These are phyloP conservation scores for Catamblyrhynchus diadema DNA, from an alignment of 2,797 vertebrate species.

Conservation along the genomic window DNA sequence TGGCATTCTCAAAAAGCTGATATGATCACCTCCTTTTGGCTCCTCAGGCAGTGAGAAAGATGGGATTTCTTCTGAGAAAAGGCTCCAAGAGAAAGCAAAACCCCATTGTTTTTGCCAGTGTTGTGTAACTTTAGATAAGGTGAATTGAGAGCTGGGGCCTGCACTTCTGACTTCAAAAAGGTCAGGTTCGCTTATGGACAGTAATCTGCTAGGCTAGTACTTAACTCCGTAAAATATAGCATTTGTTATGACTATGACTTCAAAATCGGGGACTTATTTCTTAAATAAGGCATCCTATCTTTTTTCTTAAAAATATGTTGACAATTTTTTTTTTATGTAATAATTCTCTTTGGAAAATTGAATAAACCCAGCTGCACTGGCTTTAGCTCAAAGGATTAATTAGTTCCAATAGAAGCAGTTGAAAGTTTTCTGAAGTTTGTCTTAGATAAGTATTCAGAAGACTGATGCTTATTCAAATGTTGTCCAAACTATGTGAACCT, in stretches of 20 bases:
- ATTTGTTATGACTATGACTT: no score
- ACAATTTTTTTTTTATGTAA: not conserved
- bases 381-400: conserved; percentile 21
- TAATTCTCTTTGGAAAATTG: not conserved
- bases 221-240: not conserved
- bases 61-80: not conserved
- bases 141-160: not conserved
- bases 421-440: not conserved
- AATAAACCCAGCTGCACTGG: not conserved
- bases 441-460: conserved; percentile 18
- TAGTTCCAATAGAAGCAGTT: not conserved
- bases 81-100: not conserved
- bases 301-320: not conserved
- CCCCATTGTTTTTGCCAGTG: not conserved
- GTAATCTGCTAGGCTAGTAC: not conserved
- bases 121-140: not conserved
- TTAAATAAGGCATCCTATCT: not conserved
- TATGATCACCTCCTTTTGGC: not conserved
- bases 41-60: not conserved
- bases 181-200: not conserved
- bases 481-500: conserved; percentile 1
- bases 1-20: not conserved
- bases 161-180: not conserved
- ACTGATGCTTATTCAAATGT: not conserved
- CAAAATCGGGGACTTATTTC: not conserved